Conservation (phyloP, 2,888 invertebrate species). For the Nebria brevicollis region DNA sequence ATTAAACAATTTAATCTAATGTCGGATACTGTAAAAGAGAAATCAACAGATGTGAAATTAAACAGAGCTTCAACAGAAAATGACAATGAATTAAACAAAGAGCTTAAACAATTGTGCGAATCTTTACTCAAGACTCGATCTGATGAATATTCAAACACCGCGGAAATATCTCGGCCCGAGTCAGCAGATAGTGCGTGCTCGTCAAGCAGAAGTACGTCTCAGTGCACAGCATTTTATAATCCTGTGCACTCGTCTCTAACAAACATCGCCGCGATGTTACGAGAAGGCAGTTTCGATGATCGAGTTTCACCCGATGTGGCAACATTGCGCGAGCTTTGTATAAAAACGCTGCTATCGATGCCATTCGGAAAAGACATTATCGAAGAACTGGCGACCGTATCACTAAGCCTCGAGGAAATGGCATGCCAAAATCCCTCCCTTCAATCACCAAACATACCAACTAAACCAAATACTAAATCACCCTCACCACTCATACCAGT, state of each 20-base stretch:
- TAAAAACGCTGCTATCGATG: conserved; percentile 71
- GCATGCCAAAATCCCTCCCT: conserved; percentile 39
- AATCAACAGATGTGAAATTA: not conserved
- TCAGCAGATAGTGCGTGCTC: conserved; percentile 55
- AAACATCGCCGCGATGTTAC: conserved; percentile 68
- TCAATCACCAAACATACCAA: conserved; percentile 17
- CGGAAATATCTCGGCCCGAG: conserved; percentile 46
- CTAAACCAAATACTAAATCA: conserved; percentile 41
- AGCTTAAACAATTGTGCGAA: conserved; percentile 29
- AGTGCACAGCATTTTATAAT: conserved; percentile 77
- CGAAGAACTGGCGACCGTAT: conserved; percentile 74
- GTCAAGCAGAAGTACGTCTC: conserved; percentile 68
- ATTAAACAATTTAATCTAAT: conserved; percentile 11
- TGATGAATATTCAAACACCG: conserved; percentile 25
- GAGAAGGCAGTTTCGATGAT: conserved; percentile 35
- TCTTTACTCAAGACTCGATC: conserved; percentile 17
- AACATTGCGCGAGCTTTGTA: conserved; percentile 72
- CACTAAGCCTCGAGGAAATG: conserved; percentile 64
- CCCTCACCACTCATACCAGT: conserved; percentile 51
- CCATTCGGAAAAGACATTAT: conserved; percentile 77
- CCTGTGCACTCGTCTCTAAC: conserved; percentile 69
- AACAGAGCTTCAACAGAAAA: conserved; percentile 9
- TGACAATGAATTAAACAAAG: conserved; percentile 45
- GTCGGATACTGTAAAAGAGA: not conserved
- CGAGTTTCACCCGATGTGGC: conserved; percentile 48